Evolutionary conservation across 2,113 vertebrate genomes (phyloP).

Genomic region (Bombycilla garrulus): DNA sequence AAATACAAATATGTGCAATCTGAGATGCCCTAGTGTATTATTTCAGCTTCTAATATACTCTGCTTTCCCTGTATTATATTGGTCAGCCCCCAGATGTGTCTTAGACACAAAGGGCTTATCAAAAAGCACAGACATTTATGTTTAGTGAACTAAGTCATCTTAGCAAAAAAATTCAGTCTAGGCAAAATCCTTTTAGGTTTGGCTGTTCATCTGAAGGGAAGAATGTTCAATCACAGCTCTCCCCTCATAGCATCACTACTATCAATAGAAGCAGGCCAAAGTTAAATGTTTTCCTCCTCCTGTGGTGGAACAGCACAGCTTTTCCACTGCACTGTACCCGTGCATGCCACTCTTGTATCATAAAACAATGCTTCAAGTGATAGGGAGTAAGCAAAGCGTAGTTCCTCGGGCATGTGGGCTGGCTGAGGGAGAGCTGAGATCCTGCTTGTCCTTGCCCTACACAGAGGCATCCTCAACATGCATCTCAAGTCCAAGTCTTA

Average conservation of each 20-base stretch:
- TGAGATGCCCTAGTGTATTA: neutral
- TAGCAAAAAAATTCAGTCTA: neutral
- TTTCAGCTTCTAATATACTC: neutral
- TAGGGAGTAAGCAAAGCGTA: neutral
- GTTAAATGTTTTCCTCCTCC: neutral
- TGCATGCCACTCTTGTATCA: neutral
- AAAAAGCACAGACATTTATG: neutral
- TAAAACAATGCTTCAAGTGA: neutral
- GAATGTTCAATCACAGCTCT: neutral
- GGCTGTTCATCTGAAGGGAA: neutral
- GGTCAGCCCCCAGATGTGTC: neutral
- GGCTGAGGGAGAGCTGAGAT: neutral
- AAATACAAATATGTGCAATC: neutral
- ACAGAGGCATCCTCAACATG: neutral
- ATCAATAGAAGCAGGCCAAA: neutral
- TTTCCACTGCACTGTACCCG: neutral
- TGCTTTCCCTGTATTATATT: neutral
- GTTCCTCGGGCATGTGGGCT: neutral
- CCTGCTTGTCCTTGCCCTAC: neutral
- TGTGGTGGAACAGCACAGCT: neutral
- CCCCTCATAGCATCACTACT: neutral
- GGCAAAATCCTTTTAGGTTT: neutral
- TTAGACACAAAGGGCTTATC: neutral
- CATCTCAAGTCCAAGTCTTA: neutral
- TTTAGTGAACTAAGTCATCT: neutral